phyloP scores from a whole-genome alignment of 2,113 vertebrate species.

The Cathartes aura region DNA sequence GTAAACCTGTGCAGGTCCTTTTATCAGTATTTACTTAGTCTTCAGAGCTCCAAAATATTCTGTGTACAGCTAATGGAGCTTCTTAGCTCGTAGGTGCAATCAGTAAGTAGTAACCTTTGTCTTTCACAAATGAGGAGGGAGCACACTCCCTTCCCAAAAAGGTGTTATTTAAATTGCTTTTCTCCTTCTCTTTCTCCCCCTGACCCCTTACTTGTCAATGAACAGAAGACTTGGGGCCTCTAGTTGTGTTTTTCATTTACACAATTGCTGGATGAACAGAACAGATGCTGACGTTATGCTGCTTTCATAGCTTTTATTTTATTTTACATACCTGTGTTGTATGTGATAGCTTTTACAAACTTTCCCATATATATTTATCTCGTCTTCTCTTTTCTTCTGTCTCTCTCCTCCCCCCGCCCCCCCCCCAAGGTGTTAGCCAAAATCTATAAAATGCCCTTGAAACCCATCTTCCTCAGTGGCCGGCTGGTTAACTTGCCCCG shows the following conservation, averaged over 20 bases:
- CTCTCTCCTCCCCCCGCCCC: background rate
- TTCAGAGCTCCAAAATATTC: background rate
- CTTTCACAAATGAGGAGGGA: background rate
- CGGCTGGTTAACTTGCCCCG: slow-evolving; percentile 88
- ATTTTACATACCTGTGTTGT: background rate
- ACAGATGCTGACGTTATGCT: background rate
- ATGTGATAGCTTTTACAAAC: background rate
- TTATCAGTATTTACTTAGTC: background rate
- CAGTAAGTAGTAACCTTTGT: background rate
- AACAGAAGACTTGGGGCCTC: background rate
- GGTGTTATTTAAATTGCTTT: background rate
- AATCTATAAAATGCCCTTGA: slow-evolving; percentile 97
- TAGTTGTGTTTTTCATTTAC: background rate
- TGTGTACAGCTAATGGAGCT: background rate
- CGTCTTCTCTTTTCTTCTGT: background rate
- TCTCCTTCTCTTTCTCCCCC: background rate
- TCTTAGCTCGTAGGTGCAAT: background rate
- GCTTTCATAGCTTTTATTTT: background rate
- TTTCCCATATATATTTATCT: background rate
- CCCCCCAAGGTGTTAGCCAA: slow-evolving; percentile 88
- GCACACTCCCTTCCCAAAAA: background rate
- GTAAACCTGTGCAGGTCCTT: background rate
- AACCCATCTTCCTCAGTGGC: slow-evolving; percentile 91
- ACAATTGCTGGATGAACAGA: background rate
- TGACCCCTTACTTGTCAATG: background rate